phyloP scores from a whole-genome alignment of 2,113 vertebrate species.

The Hemiprocne comata region DNA sequence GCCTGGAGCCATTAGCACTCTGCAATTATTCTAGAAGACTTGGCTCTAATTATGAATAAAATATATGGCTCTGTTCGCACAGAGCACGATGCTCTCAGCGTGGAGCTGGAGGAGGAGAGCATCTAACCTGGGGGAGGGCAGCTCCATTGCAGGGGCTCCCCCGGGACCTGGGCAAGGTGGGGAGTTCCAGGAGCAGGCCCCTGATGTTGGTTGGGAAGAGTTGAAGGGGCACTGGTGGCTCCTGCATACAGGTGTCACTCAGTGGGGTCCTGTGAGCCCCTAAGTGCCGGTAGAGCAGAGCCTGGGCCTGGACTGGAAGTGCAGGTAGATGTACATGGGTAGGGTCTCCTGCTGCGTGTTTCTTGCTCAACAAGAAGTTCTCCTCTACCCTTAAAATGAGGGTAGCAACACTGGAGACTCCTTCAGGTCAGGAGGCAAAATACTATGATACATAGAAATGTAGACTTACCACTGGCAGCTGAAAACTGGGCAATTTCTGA shows the following conservation, averaged over 20 bases:
- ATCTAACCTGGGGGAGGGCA: not conserved
- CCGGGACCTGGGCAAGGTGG: not conserved
- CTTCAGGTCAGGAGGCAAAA: not conserved
- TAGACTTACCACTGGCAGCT: not conserved
- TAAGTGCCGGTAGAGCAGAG: not conserved
- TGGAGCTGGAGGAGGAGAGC: not conserved
- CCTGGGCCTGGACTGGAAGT: not conserved
- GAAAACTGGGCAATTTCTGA: not conserved
- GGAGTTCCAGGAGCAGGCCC: not conserved
- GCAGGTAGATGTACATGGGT: not conserved
- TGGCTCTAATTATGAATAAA: not conserved
- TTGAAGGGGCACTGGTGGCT: not conserved
- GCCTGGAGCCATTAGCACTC: not conserved
- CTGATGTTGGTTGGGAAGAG: not conserved
- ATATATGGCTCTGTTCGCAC: rapidly evolving
- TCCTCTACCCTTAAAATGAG: not conserved
- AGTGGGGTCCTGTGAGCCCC: not conserved
- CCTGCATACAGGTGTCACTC: not conserved
- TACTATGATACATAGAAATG: rapidly evolving
- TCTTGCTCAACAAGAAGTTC: not conserved
- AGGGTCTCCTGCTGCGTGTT: not conserved
- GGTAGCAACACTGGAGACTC: not conserved
- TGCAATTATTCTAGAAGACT: not conserved
- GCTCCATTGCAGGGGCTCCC: rapidly evolving
- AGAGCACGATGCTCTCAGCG: rapidly evolving